Evolutionary conservation across 2,113 vertebrate genomes (phyloP).

Genomic region (Lophius piscatorius): DNA sequence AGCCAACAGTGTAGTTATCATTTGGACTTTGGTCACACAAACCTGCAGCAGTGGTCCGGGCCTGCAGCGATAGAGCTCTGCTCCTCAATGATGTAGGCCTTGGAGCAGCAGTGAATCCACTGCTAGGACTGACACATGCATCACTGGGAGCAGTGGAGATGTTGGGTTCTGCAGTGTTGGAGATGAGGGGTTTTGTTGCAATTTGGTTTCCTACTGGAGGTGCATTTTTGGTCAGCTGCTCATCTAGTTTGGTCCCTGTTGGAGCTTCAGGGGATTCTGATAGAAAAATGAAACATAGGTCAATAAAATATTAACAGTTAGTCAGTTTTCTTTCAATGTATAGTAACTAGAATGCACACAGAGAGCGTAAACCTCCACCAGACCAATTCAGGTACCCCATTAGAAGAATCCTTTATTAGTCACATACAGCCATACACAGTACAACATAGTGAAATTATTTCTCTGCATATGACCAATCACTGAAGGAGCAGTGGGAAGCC

Average conservation of each 20-base stretch:
- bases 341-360: too few relatives aligned
- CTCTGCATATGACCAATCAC: too few relatives aligned
- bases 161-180: not conserved
- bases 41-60: conserved; percentile 52
- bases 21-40: not conserved
- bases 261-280: conserved; percentile 5
- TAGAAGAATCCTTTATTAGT: too few relatives aligned
- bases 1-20: too few relatives aligned
- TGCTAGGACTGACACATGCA: not conserved
- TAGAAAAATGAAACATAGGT: not conserved
- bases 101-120: not conserved
- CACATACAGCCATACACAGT: too few relatives aligned
- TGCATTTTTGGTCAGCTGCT: conserved; percentile 31
- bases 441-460: too few relatives aligned
- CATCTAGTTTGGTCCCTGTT: conserved; percentile 26
- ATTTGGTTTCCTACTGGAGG: conserved; percentile 29
- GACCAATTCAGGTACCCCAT: too few relatives aligned
- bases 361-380: too few relatives aligned
- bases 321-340: too few relatives aligned
- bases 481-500: too few relatives aligned
- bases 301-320: not conserved
- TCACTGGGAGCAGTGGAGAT: conserved; percentile 20
- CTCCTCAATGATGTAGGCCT: conserved; percentile 36
- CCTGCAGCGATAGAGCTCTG: conserved; percentile 58
- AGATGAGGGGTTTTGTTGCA: not conserved